phyloP scores from a whole-genome alignment of 1,140 invertebrate genomes.

The Linepithema humile region DNA sequence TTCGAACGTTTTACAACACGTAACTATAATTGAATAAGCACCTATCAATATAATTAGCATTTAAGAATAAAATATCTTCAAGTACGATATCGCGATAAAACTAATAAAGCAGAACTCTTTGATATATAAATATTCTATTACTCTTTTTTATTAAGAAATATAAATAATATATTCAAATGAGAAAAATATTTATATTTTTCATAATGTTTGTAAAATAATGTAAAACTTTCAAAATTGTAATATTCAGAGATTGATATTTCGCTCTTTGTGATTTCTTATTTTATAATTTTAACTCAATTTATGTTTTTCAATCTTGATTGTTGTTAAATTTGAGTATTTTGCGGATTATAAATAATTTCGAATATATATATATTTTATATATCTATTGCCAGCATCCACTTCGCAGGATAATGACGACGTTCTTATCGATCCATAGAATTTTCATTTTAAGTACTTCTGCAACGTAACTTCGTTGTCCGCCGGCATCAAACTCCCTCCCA shows the following conservation, averaged over 20 bases:
- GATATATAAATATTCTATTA: not conserved
- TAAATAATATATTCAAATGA: not conserved
- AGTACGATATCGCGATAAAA: not conserved
- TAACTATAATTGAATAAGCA: not conserved
- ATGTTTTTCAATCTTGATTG: too few relatives aligned
- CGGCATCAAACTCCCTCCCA: constrained; percentile 47
- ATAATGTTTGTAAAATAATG: not conserved
- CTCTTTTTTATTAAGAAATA: not conserved
- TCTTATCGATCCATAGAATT: constrained; percentile 74
- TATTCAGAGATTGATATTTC: not conserved
- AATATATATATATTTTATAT: too few relatives aligned
- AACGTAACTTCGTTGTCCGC: constrained; percentile 76
- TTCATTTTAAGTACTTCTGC: constrained; percentile 78
- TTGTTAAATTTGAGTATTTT: too few relatives aligned
- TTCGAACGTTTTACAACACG: constrained; percentile 4
- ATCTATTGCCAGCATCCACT: constrained; percentile 18
- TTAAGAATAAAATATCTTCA: too few relatives aligned
- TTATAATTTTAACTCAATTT: too few relatives aligned
- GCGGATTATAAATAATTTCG: not conserved
- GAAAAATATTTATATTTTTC: not conserved
- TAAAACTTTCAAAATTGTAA: not conserved
- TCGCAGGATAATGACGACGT: constrained; percentile 38
- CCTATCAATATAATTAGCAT: not conserved
- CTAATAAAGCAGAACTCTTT: not conserved
- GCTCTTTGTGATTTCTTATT: not conserved